A percentile compares a stretch with the other conserved stretches of the same genome.
These are phyloP conservation scores for Hippocampus barbouri DNA, from an alignment of 2,113 vertebrate species.

Conservation along the genomic window DNA sequence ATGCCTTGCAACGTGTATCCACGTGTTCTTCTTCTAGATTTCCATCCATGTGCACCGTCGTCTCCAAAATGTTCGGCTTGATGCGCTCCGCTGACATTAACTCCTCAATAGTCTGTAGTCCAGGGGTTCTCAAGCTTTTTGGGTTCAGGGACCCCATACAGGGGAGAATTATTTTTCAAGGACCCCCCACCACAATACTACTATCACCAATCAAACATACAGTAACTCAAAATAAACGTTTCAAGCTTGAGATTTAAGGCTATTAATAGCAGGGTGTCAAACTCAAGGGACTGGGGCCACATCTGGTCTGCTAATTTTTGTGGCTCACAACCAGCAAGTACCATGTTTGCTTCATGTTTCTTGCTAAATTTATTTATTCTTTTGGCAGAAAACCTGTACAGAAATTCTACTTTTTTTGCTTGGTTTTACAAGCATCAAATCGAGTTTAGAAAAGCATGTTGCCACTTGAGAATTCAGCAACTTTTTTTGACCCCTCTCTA, in stretches of 20 bases:
- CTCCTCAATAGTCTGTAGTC: background rate
- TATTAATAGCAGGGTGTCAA: background rate
- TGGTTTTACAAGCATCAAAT: too few relatives aligned
- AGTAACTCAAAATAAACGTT: background rate
- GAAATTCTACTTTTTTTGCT: background rate
- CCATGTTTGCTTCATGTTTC: background rate
- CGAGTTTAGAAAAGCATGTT: background rate
- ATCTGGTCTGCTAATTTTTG: background rate
- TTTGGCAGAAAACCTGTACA: too few relatives aligned
- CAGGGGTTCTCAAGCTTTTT: background rate
- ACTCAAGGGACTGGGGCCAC: background rate
- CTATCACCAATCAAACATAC: background rate
- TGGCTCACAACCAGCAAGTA: background rate
- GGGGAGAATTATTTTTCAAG: background rate
- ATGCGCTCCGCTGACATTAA: background rate
- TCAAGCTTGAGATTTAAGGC: background rate
- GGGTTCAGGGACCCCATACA: background rate
- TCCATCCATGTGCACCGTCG: background rate
- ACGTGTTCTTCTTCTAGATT: constrained; percentile 1
- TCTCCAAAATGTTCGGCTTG: background rate
- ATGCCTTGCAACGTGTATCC: constrained; percentile 2
- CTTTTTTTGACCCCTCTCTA: too few relatives aligned
- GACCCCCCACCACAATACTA: background rate
- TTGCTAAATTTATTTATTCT: too few relatives aligned
- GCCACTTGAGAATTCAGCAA: background rate